Percentiles rank a stretch among this genome's conserved stretches.
Conservation (phyloP, 1,140 invertebrate species). For the Ectropis grisescens region DNA sequence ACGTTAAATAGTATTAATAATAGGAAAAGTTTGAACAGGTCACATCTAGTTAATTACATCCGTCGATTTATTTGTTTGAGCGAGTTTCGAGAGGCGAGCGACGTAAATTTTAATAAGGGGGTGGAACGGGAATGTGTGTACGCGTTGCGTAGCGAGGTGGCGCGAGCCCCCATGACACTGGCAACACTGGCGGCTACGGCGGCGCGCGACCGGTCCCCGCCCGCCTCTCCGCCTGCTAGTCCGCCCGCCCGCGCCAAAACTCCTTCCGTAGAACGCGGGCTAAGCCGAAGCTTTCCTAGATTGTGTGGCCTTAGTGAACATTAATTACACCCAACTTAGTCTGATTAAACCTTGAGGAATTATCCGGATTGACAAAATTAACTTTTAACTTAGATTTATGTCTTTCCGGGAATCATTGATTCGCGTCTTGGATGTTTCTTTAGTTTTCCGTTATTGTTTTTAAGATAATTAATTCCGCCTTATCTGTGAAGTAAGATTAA, state of each 20-base stretch:
- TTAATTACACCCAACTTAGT: constrained; percentile 68
- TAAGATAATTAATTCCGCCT: no score
- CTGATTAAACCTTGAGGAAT: constrained; percentile 69
- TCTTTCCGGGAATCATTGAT: no score
- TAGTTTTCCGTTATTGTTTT: no score
- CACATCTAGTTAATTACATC: constrained; percentile 23
- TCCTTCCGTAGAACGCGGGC: constrained; percentile 39
- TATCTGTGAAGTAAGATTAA: no score
- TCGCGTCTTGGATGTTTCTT: no score
- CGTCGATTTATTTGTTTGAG: constrained; percentile 26
- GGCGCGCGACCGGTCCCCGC: constrained; percentile 8
- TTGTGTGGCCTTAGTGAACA: constrained; percentile 65
- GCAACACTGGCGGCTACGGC: constrained; percentile 7
- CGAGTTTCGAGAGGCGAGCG: constrained; percentile 31
- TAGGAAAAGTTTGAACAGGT: constrained; percentile 16
- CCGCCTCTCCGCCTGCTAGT: constrained; percentile 9
- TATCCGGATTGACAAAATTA: constrained; percentile 68
- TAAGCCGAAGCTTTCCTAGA: constrained; percentile 60
- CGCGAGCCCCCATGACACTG: constrained; percentile 38
- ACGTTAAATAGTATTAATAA: constrained; percentile 8
- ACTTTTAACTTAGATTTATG: constrained; percentile 69
- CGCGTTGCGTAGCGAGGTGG: constrained; percentile 20
- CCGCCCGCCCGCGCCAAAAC: constrained; percentile 26
- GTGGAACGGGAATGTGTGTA: constrained; percentile 6
- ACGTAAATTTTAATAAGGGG: constrained; percentile 29